Evolutionary conservation across 2,797 vertebrate genomes (phyloP), one percentile per base, ranked within the genome.

Genomic region (Malurus leucopterus): DNA sequence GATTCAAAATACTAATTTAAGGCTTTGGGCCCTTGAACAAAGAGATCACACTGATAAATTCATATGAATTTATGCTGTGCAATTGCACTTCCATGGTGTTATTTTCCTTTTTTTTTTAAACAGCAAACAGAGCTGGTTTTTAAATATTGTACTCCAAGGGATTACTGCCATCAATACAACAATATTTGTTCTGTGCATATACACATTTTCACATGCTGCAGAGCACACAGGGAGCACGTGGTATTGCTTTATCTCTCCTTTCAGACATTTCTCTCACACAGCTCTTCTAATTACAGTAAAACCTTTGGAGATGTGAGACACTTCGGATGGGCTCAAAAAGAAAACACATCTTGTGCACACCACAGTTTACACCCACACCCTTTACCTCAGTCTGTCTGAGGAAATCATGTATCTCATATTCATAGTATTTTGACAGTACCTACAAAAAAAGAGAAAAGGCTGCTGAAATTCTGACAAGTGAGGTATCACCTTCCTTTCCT

Each of bases 1-100:
- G 46, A 58, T 84, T 88, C 12, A 83, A 95, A 92, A 54, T n/a
- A 86, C 8, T 81, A 43, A 88, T 29, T 86, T 89, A 94, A 96
- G 88, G 89, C 83, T 76, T 65, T 70, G 62, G 88, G 44, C 55
- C 77, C 63, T 26, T 9, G 6, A 50, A 58, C 29, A 44, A 84
- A 88, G 82, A 81, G 47, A 44, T 6, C 9, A 73, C 51, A 67
- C 29, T 17, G 53, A 84, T 43, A 88, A 81, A 90, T 72, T 59
- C 4, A n/a, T n/a, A 50, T 0, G 18, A 58, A 85, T 78, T 74
- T 75, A 69, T 27, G 49, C 59, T 3, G 8, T 26, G 61, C 47
- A 83, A 62, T n/a, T 0, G 0, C 58, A 36, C 17, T 68, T 84
- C 8, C n/a, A 47, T 9, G 54, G 11, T 30, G 5, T 26, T 79